Conservation (phyloP, 2,888 invertebrate genomes). For the Lacanobia wlatinum region DNA sequence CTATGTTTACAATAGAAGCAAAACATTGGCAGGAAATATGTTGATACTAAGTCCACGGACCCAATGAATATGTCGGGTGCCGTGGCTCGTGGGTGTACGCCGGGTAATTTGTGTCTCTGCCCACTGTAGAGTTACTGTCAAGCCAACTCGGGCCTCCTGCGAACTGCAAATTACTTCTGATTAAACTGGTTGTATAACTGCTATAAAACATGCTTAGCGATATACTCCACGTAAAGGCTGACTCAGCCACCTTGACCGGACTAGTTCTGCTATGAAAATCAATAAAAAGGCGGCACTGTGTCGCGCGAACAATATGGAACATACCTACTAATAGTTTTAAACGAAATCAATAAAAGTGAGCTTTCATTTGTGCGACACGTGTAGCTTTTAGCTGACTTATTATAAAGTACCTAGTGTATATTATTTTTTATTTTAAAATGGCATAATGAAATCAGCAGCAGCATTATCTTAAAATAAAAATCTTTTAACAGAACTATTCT, state of each 20-base stretch:
- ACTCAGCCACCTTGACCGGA: slow-evolving; percentile 65
- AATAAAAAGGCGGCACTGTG: slow-evolving; percentile 58
- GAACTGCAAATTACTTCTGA: slow-evolving; percentile 43
- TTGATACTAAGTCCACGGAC: slow-evolving; percentile 43
- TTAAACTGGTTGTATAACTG: slow-evolving; percentile 51
- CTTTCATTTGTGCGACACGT: slow-evolving; percentile 24
- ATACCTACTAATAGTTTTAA: slow-evolving; percentile 16
- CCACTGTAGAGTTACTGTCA: slow-evolving; percentile 24
- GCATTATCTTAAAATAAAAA: background rate
- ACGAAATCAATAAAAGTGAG: slow-evolving; percentile 33
- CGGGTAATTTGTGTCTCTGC: slow-evolving; percentile 47
- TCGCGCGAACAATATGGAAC: slow-evolving; percentile 44
- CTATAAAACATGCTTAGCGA: slow-evolving; percentile 31
- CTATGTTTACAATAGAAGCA: slow-evolving; percentile 32
- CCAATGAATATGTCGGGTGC: slow-evolving; percentile 33
- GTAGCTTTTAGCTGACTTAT: background rate
- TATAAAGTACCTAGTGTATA: too few species aligned
- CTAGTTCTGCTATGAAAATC: slow-evolving; percentile 65
- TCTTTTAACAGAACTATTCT: background rate
- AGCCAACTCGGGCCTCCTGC: slow-evolving; percentile 5
- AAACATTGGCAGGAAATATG: slow-evolving; percentile 37
- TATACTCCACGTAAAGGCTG: slow-evolving; percentile 17
- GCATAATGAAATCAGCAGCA: too few species aligned
- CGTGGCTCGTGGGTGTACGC: slow-evolving; percentile 55
- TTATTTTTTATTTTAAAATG: background rate